These are phyloP conservation scores for Actias luna DNA, from an alignment of 2,888 invertebrate species.

Conservation along the genomic window DNA sequence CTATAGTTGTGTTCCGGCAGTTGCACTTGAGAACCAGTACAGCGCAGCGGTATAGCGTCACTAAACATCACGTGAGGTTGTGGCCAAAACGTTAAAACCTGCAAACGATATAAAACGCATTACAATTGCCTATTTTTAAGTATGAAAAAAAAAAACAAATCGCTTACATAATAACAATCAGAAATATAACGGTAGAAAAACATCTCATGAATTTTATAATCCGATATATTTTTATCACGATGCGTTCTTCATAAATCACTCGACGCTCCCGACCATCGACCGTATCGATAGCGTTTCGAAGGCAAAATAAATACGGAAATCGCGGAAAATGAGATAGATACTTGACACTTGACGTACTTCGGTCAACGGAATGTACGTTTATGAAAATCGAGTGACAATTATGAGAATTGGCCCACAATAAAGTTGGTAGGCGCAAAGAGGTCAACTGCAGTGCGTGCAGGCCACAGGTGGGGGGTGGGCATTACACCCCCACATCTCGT, in stretches of 20 bases:
- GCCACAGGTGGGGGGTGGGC: constrained; percentile 71
- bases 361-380: not conserved
- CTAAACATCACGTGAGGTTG: too few relatives aligned
- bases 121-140: too few relatives aligned
- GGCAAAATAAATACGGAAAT: not conserved
- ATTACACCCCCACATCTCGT: constrained; percentile 28
- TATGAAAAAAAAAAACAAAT: too few relatives aligned
- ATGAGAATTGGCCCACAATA: constrained; percentile 38
- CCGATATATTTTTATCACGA: constrained; percentile 11
- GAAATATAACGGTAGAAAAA: not conserved
- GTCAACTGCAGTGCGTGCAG: constrained; percentile 76
- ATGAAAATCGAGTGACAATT: not conserved
- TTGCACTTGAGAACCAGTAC: too few relatives aligned
- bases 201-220: constrained; percentile 1
- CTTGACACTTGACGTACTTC: not conserved
- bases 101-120: too few relatives aligned
- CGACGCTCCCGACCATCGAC: not conserved
- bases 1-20: too few relatives aligned
- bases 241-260: constrained; percentile 14
- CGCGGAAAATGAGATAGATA: constrained; percentile 1
- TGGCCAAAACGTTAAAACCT: too few relatives aligned
- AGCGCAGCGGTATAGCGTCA: too few relatives aligned
- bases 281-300: constrained; percentile 10
- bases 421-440: constrained; percentile 60
- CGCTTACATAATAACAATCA: not conserved